Evolutionary conservation across 2,888 invertebrate species (phyloP).

Genomic region (Pyrochroa serraticornis): DNA sequence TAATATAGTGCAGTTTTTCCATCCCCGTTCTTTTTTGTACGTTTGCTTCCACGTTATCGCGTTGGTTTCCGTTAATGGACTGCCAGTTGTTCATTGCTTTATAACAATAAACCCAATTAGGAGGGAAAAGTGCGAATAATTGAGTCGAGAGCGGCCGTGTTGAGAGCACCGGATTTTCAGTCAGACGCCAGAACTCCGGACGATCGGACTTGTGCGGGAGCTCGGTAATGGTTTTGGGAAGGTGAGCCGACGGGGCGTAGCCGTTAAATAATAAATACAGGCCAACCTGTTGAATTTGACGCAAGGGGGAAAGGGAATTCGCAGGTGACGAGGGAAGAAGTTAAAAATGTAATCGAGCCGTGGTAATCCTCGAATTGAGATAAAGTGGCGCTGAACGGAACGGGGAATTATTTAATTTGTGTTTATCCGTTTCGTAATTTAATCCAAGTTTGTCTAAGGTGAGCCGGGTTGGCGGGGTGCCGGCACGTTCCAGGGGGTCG

Average conservation of each 20-base stretch:
- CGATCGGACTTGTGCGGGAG: slow-evolving; percentile 16
- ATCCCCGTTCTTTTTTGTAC: too few relatives aligned
- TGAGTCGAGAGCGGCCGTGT: slow-evolving; percentile 28
- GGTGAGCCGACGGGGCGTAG: too few relatives aligned
- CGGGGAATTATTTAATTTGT: slow-evolving; percentile 49
- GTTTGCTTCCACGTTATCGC: too few relatives aligned
- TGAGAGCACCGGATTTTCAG: slow-evolving; percentile 37
- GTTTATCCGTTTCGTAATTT: slow-evolving; percentile 43
- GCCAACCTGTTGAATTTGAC: slow-evolving; percentile 53
- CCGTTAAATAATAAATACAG: slow-evolving; percentile 49
- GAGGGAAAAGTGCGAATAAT: slow-evolving; percentile 11
- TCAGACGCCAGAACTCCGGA: slow-evolving; percentile 32
- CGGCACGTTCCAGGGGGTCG: slow-evolving; percentile 7
- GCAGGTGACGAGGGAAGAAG: slow-evolving; percentile 24
- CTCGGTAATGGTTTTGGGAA: too few relatives aligned
- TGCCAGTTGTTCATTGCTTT: not conserved
- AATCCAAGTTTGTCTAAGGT: slow-evolving; percentile 36
- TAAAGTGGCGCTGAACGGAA: slow-evolving; percentile 42
- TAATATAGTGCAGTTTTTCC: slow-evolving; percentile 8
- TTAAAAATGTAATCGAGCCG: slow-evolving; percentile 40
- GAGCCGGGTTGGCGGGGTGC: slow-evolving; percentile 6
- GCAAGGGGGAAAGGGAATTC: slow-evolving; percentile 29
- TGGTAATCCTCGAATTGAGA: slow-evolving; percentile 48
- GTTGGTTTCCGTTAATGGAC: too few relatives aligned
- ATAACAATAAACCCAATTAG: too few relatives aligned